Evolutionary conservation across 2,888 invertebrate genomes (phyloP).

Genomic region (Mystacides longicornis): DNA sequence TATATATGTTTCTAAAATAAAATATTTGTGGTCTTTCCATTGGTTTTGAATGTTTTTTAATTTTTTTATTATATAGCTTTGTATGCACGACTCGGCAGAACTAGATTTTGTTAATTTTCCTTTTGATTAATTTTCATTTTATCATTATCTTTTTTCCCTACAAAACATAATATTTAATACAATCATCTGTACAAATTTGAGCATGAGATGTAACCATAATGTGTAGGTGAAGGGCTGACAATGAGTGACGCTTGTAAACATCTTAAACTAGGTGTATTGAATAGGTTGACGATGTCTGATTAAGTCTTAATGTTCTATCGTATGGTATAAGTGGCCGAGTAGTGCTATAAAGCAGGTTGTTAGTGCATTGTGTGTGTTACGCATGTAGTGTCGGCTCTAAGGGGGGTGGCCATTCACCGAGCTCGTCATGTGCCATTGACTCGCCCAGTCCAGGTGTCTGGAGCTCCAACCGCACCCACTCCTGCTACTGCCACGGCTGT

Average conservation of each 20-base stretch:
- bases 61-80: slow-evolving; percentile 26
- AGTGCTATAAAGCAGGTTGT: slow-evolving; percentile 16
- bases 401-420: slow-evolving; percentile 79
- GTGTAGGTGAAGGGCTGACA: slow-evolving; percentile 24
- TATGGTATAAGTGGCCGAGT: slow-evolving; percentile 10
- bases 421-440: slow-evolving; percentile 55
- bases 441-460: slow-evolving; percentile 51
- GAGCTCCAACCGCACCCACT: slow-evolving; percentile 59
- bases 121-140: slow-evolving; percentile 17
- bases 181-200: slow-evolving; percentile 21
- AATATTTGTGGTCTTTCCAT: slow-evolving; percentile 20
- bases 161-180: slow-evolving; percentile 17
- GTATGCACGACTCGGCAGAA: slow-evolving; percentile 27
- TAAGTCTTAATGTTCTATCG: neutral
- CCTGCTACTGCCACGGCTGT: slow-evolving; percentile 64
- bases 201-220: slow-evolving; percentile 22
- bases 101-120: slow-evolving; percentile 23
- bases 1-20: neutral
- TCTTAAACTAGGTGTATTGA: neutral
- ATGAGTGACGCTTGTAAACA: slow-evolving; percentile 25
- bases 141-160: slow-evolving; percentile 15
- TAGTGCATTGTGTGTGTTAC: slow-evolving; percentile 32
- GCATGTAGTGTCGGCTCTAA: slow-evolving; percentile 67
- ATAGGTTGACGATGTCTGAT: neutral
- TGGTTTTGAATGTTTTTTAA: slow-evolving; percentile 22